Evolutionary conservation across 1,140 invertebrate genomes (phyloP), one percentile per base, ranked within the genome.

Genomic region (Drosophila sucinea): DNA sequence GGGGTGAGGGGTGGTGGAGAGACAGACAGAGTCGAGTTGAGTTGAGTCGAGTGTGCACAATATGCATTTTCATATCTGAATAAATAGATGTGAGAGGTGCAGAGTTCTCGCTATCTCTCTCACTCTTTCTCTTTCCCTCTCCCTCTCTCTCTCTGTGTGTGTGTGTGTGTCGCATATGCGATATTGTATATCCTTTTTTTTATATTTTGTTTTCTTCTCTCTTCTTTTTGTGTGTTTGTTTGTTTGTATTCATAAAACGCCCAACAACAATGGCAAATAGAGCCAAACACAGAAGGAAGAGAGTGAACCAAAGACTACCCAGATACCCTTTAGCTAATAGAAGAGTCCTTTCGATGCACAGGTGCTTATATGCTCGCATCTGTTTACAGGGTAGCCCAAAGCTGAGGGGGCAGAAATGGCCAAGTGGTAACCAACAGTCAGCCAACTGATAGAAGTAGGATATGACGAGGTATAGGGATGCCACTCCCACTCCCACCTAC

Each of bases 351-450:
- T 3, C 10, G 35, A 11, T 38, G 4, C 8, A 8, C 35, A 38
- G 10, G 35, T 38, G 72, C 67, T 55, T 44, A 54, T 56, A 55
- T 56, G 56, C 56, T 60, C 60, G 62, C 55, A 67, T 77, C 61
- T 61, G 57, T 74, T 77, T 51, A 1, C 23, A 27, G 44, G 57
- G 38, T 33, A 77, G 10, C 57, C 32, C 47, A 60, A 75, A 57
- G 64, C 74, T 70, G 17, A 17, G 17, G 17, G 17, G 17, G 17
- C 17, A 17, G 56, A 55, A 57, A 63, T 70, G 75, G 75, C 78
- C 81, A 81, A 85, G 75, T 83, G 80, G 80, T 79, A 83, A 83
- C 75, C 79, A 83, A 76, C 80, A 85, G 77, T 80, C 77, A 79
- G 73, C 70, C 81, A 80, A 77, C 81, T 77, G 77, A 78, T 84